phyloP scores from a whole-genome alignment of 2,888 invertebrate genomes.

The Euphydryas editha region DNA sequence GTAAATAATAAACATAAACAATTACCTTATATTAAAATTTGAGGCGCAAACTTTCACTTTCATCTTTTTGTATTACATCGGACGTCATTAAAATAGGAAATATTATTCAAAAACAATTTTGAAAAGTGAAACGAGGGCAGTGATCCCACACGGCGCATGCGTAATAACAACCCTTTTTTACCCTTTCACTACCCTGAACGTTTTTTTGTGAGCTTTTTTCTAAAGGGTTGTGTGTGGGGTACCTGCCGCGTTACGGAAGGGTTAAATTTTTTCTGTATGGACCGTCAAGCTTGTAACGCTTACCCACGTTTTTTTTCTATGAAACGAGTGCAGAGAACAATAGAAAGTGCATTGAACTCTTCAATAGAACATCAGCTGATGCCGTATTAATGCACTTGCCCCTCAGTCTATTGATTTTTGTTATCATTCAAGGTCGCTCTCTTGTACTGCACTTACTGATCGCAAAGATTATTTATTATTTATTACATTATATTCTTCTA shows the following conservation, averaged over 20 bases:
- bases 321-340: slow-evolving; percentile 62
- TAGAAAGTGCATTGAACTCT: slow-evolving; percentile 78
- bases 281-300: slow-evolving; percentile 61
- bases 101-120: slow-evolving; percentile 50
- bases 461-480: not conserved
- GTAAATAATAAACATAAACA: not conserved
- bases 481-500: too few species aligned
- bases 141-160: slow-evolving; percentile 78
- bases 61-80: not conserved
- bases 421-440: slow-evolving; percentile 69
- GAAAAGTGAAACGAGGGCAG: slow-evolving; percentile 77
- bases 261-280: slow-evolving; percentile 76
- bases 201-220: slow-evolving; percentile 80
- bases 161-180: slow-evolving; percentile 82
- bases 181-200: slow-evolving; percentile 78
- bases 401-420: slow-evolving; percentile 72
- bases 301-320: slow-evolving; percentile 69
- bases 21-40: not conserved
- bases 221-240: slow-evolving; percentile 81
- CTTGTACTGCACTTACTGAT: slow-evolving; percentile 20
- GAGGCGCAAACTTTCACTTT: not conserved
- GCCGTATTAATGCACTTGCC: slow-evolving; percentile 77
- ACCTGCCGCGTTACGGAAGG: slow-evolving; percentile 77
- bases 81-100: slow-evolving; percentile 14
- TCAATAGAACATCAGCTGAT: slow-evolving; percentile 77